phyloP scores from a whole-genome alignment of 2,797 vertebrate genomes.

The Balearica regulorum region DNA sequence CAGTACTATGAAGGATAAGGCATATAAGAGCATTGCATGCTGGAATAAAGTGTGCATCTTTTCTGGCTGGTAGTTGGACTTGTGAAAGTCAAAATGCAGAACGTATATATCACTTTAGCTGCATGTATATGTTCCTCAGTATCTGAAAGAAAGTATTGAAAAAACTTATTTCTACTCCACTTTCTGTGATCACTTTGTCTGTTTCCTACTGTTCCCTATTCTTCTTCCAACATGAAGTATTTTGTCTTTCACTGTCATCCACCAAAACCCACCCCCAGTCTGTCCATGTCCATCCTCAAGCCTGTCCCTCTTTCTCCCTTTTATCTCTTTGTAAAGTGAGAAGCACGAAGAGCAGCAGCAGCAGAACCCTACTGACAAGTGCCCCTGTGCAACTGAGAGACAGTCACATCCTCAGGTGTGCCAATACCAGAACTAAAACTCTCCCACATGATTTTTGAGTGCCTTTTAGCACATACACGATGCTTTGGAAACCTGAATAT shows the following conservation, averaged over 20 bases:
- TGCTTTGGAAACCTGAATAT: not conserved
- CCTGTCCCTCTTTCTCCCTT: not conserved
- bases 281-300: not conserved
- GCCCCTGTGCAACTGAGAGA: not conserved
- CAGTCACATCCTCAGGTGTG: not conserved
- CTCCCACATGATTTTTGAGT: not conserved
- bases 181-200: not conserved
- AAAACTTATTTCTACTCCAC: not conserved
- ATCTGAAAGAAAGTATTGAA: not conserved
- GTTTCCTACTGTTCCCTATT: not conserved
- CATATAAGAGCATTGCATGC: not conserved
- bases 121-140: not conserved
- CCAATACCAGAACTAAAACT: not conserved
- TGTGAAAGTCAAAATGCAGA: not conserved
- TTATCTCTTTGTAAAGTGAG: accelerated
- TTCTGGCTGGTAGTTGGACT: not conserved
- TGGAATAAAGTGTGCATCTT: not conserved
- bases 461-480: not conserved
- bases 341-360: not conserved
- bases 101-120: not conserved
- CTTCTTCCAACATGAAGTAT: not conserved
- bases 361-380: not conserved
- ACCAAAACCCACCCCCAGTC: not conserved
- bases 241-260: not conserved
- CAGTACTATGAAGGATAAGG: not conserved